These are phyloP conservation scores for Tipula vernalis DNA, from an alignment of 2,888 invertebrate species.

Conservation along the genomic window DNA sequence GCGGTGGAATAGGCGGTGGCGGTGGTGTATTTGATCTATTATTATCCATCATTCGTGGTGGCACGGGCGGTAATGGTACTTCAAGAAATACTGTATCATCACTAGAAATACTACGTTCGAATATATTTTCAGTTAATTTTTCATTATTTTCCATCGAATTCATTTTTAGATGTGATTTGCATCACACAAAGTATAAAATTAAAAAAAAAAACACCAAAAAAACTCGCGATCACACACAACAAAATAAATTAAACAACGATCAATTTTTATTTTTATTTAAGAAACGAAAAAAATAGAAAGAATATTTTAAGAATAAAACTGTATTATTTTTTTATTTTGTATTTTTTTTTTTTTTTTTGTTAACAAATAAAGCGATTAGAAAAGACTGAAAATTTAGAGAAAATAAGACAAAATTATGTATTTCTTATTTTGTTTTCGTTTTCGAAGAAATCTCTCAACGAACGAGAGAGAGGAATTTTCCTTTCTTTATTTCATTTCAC, in stretches of 20 bases:
- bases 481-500: neutral
- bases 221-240: neutral
- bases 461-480: neutral
- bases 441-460: neutral
- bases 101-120: constrained; percentile 18
- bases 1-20: constrained; percentile 7
- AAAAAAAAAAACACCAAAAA: neutral
- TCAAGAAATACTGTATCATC: constrained; percentile 19
- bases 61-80: constrained; percentile 13
- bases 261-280: neutral
- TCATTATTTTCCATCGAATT: constrained; percentile 13
- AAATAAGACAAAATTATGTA: neutral
- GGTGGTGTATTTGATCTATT: constrained; percentile 12
- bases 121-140: constrained; percentile 15
- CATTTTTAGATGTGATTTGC: neutral
- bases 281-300: neutral
- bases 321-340: neutral
- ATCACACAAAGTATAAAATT: neutral
- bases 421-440: neutral
- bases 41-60: neutral
- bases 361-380: neutral
- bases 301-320: neutral
- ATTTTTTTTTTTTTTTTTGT: neutral
- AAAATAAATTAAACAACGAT: neutral
- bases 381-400: neutral